Conservation (phyloP, 2,888 invertebrate genomes). For the Amorpha juglandis region DNA sequence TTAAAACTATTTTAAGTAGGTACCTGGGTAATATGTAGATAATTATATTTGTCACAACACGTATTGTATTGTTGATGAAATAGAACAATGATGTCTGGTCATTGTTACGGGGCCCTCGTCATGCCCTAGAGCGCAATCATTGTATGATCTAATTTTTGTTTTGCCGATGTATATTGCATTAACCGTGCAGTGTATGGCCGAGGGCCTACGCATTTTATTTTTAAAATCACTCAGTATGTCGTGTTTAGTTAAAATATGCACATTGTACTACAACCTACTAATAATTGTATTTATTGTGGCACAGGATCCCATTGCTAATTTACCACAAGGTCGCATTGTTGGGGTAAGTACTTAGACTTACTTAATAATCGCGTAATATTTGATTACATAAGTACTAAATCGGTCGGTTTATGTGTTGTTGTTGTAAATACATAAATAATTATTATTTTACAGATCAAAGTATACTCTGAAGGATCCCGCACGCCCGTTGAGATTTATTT, state of each 20-base stretch:
- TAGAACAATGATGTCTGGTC: slow-evolving; percentile 69
- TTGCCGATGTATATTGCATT: slow-evolving; percentile 58
- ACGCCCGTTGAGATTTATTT: slow-evolving; percentile 87
- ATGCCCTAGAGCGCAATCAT: slow-evolving; percentile 74
- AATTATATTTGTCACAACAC: slow-evolving; percentile 23
- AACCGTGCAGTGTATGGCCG: background rate
- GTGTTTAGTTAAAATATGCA: slow-evolving; percentile 27
- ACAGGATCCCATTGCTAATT: slow-evolving; percentile 80
- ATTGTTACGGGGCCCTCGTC: slow-evolving; percentile 70
- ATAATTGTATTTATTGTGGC: slow-evolving; percentile 40
- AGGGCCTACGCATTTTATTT: background rate
- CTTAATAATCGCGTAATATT: no score
- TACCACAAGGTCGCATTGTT: slow-evolving; percentile 84
- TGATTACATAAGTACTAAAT: background rate
- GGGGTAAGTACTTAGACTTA: slow-evolving; percentile 76
- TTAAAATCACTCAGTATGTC: slow-evolving; percentile 33
- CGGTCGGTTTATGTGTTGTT: background rate
- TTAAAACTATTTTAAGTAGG: background rate
- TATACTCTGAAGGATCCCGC: slow-evolving; percentile 86
- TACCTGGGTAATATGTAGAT: background rate
- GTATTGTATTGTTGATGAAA: slow-evolving; percentile 17
- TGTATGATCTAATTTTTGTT: slow-evolving; percentile 68
- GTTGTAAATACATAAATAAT: background rate
- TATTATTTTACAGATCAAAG: slow-evolving; percentile 83
- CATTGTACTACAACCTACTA: slow-evolving; percentile 37